Conservation (phyloP, 2,797 vertebrate species). For the Pangasius djambal region DNA sequence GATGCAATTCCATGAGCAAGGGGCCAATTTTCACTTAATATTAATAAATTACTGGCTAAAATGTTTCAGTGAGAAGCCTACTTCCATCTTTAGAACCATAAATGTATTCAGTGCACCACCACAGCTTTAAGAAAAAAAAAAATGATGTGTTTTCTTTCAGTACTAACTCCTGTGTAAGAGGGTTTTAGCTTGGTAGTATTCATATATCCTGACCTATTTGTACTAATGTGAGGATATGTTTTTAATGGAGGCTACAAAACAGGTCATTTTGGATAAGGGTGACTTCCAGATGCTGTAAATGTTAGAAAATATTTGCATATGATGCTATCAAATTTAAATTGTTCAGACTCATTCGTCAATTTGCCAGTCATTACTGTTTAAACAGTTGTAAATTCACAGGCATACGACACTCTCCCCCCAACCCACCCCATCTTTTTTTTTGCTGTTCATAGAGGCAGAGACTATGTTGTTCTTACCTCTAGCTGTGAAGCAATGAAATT, state of each 20-base stretch:
- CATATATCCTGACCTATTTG: background rate
- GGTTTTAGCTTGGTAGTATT: background rate
- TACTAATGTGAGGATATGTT: background rate
- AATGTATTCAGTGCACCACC: conserved; percentile 16
- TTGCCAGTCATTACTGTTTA: conserved; percentile 14
- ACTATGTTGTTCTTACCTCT: conserved; percentile 35
- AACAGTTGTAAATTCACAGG: conserved; percentile 34
- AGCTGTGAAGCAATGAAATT: conserved; percentile 42
- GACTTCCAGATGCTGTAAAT: background rate
- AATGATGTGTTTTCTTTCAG: background rate
- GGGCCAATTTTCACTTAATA: conserved; percentile 41
- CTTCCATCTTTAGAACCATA: conserved; percentile 24
- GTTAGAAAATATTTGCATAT: background rate
- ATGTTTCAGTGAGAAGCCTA: conserved; percentile 8
- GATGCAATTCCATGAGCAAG: conserved; percentile 37
- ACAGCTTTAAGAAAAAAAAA: background rate
- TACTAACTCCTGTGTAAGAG: background rate
- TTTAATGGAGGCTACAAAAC: background rate
- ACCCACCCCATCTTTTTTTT: background rate
- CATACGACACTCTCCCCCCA: background rate
- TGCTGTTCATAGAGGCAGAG: background rate
- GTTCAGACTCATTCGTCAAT: background rate
- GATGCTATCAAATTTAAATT: background rate
- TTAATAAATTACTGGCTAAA: conserved; percentile 35
- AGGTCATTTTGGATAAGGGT: background rate